A percentile compares a stretch with the other conserved stretches of the same genome.
phyloP scores from a whole-genome alignment of 2,888 invertebrate genomes.

The Stenurella melanura region DNA sequence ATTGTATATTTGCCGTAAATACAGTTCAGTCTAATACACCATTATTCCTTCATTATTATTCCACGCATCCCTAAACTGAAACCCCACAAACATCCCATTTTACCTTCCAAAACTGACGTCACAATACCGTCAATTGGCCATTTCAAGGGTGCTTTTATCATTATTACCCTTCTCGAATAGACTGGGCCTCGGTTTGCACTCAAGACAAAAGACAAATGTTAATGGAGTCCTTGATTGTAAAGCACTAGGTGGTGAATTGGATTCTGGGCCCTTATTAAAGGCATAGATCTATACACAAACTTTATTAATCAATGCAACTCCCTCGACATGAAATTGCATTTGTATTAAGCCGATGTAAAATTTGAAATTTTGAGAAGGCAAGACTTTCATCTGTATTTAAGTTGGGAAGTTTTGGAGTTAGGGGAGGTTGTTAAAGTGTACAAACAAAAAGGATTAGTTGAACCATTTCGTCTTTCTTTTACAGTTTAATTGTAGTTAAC shows the following conservation, averaged over 20 bases:
- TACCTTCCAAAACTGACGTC: background rate
- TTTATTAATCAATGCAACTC: background rate
- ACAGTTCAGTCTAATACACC: background rate
- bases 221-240: constrained; percentile 1
- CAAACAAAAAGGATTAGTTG: background rate
- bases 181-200: background rate
- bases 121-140: background rate
- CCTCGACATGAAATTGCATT: background rate
- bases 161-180: background rate
- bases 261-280: background rate
- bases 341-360: background rate
- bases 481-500: too few relatives aligned
- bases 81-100: background rate
- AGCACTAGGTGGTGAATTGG: background rate
- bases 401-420: background rate
- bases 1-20: background rate
- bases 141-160: constrained; percentile 1
- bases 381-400: background rate
- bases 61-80: background rate
- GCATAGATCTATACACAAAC: background rate
- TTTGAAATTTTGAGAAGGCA: background rate
- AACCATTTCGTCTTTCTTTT: too few relatives aligned
- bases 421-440: background rate
- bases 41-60: constrained; percentile 1
- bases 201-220: constrained; percentile 4